A percentile compares a stretch with the other conserved stretches of the same genome.
Conservation (phyloP, 2,113 vertebrate species). For the Pheucticus melanocephalus region DNA sequence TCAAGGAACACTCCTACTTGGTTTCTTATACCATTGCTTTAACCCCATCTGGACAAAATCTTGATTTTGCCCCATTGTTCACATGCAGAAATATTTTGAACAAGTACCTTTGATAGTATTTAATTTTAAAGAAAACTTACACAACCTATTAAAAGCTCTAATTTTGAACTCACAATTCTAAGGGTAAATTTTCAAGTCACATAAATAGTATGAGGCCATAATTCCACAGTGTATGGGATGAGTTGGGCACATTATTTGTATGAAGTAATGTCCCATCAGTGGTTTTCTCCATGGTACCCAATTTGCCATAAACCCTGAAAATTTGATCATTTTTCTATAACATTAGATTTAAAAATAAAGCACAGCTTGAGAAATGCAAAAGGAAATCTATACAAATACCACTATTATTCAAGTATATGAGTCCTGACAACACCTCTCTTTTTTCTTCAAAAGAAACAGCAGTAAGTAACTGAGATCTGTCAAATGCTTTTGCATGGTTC, state of each 20-base stretch:
- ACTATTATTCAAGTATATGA: conserved; percentile 1
- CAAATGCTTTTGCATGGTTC: conserved; percentile 39
- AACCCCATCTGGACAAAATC: neutral
- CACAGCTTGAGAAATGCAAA: neutral
- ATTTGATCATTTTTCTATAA: neutral
- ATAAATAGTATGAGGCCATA: neutral
- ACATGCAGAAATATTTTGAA: neutral
- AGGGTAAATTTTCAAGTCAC: neutral
- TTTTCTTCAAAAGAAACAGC: conserved; percentile 13
- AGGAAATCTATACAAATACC: neutral
- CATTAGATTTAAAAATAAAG: neutral
- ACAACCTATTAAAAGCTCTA: neutral
- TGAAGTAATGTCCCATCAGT: neutral
- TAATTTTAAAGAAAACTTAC: neutral
- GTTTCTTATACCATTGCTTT: neutral
- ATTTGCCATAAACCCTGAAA: neutral
- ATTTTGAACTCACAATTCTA: neutral
- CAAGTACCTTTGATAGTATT: neutral
- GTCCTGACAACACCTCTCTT: conserved; percentile 24
- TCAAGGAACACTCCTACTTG: neutral
- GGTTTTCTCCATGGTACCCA: neutral
- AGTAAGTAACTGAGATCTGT: conserved; percentile 17
- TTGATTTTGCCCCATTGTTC: neutral
- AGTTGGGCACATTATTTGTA: neutral
- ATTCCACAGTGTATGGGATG: neutral